These are phyloP conservation scores for Beroe ovata DNA, from an alignment of 37 sponge, comb jelly and placozoan species.

Conservation along the genomic window DNA sequence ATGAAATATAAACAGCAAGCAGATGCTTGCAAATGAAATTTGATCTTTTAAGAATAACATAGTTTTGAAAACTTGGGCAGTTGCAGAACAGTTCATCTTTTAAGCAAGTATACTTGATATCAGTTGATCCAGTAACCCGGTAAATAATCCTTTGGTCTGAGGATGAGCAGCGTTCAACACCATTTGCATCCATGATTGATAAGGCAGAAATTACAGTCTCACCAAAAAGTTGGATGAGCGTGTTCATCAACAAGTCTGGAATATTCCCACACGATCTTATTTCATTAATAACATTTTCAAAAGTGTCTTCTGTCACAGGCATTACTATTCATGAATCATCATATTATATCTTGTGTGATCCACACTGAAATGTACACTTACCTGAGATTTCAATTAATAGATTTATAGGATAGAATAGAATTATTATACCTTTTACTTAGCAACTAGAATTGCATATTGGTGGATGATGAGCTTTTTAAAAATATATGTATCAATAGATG, in stretches of 20 bases:
- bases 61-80: constrained; percentile 16
- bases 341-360: no score
- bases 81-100: constrained; percentile 18
- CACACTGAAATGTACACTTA: no score
- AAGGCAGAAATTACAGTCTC: not conserved
- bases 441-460: no score
- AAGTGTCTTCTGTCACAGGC: no score
- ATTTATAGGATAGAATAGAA: no score
- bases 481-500: no score
- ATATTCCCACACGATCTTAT: not conserved
- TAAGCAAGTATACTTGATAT: constrained; percentile 15
- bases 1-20: not conserved
- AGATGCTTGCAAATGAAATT: constrained; percentile 33
- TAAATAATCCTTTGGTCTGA: not conserved
- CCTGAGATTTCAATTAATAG: no score
- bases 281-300: not conserved
- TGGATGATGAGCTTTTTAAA: no score
- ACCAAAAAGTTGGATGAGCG: not conserved
- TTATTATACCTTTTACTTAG: no score
- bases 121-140: not conserved
- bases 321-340: no score
- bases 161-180: not conserved
- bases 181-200: not conserved
- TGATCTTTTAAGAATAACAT: constrained; percentile 9
- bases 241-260: not conserved